These are phyloP conservation scores for Chloropsis hardwickii DNA, from an alignment of 2,113 vertebrate species.

Conservation along the genomic window DNA sequence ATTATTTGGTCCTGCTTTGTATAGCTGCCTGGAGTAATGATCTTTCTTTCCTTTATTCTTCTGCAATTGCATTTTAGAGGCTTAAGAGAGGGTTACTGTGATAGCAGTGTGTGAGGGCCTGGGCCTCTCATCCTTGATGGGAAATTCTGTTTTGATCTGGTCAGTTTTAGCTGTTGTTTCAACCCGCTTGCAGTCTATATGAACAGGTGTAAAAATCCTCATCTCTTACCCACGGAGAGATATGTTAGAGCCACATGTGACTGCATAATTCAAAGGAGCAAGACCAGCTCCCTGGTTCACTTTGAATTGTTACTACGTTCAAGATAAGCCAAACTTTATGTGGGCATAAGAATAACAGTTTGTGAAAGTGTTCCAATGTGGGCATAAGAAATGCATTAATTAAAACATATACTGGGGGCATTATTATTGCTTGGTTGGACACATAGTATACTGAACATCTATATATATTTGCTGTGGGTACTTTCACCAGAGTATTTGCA, in stretches of 20 bases:
- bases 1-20: neutral
- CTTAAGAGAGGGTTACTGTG: neutral
- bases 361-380: neutral
- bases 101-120: neutral
- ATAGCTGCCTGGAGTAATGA: neutral
- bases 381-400: neutral
- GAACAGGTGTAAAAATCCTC: neutral
- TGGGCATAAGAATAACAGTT: neutral
- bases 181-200: neutral
- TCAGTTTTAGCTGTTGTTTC: neutral
- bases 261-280: neutral
- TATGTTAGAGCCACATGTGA: neutral
- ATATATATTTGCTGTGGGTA: fast-evolving
- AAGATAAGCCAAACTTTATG: neutral
- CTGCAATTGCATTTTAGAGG: neutral
- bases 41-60: neutral
- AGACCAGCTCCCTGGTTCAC: neutral
- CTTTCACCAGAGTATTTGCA: neutral
- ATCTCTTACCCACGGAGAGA: neutral
- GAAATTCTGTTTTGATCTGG: neutral
- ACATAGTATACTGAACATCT: neutral
- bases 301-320: neutral
- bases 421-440: neutral
- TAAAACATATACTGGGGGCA: neutral
- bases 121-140: neutral